Conservation (phyloP, 2,113 vertebrate species). For the Macheiramphus alcinus region DNA sequence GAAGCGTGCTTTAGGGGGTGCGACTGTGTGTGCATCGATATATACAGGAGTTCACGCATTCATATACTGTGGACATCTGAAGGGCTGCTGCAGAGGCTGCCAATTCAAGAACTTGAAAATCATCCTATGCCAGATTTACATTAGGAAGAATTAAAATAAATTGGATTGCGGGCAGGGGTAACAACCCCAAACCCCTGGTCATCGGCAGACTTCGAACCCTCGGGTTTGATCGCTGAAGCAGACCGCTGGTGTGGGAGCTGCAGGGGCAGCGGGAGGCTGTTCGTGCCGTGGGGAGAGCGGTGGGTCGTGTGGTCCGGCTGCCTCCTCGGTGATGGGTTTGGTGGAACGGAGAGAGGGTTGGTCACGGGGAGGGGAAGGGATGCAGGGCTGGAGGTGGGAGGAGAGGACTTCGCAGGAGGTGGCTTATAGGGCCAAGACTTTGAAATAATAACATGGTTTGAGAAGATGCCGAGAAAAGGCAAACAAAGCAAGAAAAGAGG, state of each 20-base stretch:
- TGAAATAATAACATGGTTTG: background rate
- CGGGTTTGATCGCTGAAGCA: background rate
- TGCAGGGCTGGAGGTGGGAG: background rate
- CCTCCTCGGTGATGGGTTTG: rapidly evolving
- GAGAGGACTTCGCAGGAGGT: background rate
- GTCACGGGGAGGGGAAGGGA: background rate
- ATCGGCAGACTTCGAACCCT: background rate
- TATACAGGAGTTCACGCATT: too few species aligned
- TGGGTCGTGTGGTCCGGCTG: background rate
- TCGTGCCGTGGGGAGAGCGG: rapidly evolving
- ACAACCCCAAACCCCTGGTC: background rate
- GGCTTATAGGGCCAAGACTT: background rate
- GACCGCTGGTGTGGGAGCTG: background rate
- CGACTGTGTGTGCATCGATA: rapidly evolving
- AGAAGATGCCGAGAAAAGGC: background rate
- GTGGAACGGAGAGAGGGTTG: background rate
- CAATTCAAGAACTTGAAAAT: background rate
- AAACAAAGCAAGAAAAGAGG: background rate
- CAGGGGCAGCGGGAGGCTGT: background rate
- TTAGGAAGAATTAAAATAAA: background rate
- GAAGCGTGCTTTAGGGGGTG: background rate
- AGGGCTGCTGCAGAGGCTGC: background rate
- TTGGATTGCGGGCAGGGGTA: background rate
- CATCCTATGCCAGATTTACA: rapidly evolving
- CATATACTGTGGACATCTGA: background rate